Evolutionary conservation across 2,888 invertebrate genomes (phyloP).

Genomic region (Ormyrus nitidulus): DNA sequence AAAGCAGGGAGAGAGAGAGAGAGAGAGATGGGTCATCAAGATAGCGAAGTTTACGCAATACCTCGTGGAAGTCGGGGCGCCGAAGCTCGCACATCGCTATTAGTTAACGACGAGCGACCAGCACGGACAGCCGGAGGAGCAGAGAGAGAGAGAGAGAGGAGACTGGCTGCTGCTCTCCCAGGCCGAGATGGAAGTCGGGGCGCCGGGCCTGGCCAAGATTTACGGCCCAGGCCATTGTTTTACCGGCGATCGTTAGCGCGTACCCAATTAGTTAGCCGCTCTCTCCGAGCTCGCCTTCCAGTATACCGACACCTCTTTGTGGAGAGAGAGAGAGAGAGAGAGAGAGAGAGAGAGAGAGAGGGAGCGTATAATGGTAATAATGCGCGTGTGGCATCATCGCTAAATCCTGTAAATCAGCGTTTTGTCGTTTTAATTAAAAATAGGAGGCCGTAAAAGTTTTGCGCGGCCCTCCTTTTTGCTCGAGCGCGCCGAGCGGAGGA

Average conservation of each 20-base stretch:
- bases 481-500: neutral
- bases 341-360: too few species aligned
- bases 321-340: too few species aligned
- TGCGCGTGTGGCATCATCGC: constrained; percentile 40
- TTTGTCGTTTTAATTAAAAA: constrained; percentile 57
- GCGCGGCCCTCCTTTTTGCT: neutral
- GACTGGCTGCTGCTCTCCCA: too few species aligned
- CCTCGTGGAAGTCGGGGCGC: neutral
- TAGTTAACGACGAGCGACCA: constrained; percentile 13
- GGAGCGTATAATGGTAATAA: constrained; percentile 37
- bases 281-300: neutral
- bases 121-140: neutral
- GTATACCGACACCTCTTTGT: too few species aligned
- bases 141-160: too few species aligned
- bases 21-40: neutral
- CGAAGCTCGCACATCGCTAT: constrained; percentile 19
- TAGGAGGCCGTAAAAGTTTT: constrained; percentile 20
- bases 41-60: constrained; percentile 3
- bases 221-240: constrained; percentile 54
- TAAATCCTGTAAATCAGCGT: constrained; percentile 54
- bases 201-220: constrained; percentile 35
- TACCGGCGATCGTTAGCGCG: constrained; percentile 56
- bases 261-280: constrained; percentile 53
- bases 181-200: constrained; percentile 8
- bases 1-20: too few species aligned